A percentile compares a stretch with the other conserved stretches of the same genome.
phyloP scores from a whole-genome alignment of 1,140 invertebrate genomes.

The Rhopalosiphum maidis region DNA sequence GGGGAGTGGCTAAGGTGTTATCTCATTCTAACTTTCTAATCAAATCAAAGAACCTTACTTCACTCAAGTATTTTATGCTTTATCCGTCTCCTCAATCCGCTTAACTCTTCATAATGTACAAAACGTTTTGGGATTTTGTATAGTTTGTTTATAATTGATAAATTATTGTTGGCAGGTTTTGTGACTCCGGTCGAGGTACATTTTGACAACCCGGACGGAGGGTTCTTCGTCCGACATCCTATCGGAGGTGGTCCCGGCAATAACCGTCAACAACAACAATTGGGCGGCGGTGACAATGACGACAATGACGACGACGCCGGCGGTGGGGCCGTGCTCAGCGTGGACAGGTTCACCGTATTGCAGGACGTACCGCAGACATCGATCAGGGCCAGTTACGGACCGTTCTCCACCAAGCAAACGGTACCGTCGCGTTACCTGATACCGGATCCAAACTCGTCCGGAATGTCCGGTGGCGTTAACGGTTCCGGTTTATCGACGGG shows the following conservation, averaged over 20 bases:
- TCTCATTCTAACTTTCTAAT: background rate
- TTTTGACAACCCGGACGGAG: slow-evolving; percentile 87
- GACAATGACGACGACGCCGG: background rate
- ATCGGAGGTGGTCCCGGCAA: slow-evolving; percentile 61
- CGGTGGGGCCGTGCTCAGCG: slow-evolving; percentile 69
- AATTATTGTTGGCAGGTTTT: slow-evolving; percentile 42
- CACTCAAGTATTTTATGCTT: background rate
- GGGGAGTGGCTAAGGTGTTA: background rate
- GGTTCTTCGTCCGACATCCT: slow-evolving; percentile 85
- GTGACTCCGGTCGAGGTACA: slow-evolving; percentile 76
- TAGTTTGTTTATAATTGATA: background rate
- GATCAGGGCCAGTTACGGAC: slow-evolving; percentile 86
- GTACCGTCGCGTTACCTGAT: slow-evolving; percentile 88
- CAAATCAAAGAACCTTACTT: background rate
- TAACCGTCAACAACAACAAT: slow-evolving; percentile 63
- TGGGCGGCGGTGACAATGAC: slow-evolving; percentile 26
- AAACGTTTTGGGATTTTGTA: background rate
- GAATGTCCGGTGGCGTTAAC: slow-evolving; percentile 84
- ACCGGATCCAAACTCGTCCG: slow-evolving; percentile 85
- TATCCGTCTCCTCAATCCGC: background rate
- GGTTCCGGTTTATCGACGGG: slow-evolving; percentile 86
- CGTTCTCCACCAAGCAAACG: slow-evolving; percentile 91
- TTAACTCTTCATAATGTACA: background rate
- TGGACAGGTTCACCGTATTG: slow-evolving; percentile 86
- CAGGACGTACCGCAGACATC: slow-evolving; percentile 86